phyloP scores from a whole-genome alignment of 2,113 vertebrate genomes.

The Xenopus laevis region DNA sequence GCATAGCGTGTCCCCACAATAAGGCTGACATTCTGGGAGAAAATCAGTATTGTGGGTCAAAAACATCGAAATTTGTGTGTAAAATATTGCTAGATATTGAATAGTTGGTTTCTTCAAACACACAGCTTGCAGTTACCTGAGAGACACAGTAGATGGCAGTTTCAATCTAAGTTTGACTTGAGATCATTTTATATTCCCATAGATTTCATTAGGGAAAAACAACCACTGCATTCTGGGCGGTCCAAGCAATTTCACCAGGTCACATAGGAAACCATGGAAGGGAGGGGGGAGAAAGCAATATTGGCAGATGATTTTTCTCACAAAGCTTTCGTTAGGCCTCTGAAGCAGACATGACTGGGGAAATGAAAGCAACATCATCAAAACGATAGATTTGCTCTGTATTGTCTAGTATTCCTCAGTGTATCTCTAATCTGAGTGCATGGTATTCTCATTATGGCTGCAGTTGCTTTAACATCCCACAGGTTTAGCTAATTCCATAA shows the following conservation, averaged over 20 bases:
- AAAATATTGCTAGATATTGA: background rate
- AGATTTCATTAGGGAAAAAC: background rate
- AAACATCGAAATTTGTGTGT: no score
- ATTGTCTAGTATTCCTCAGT: background rate
- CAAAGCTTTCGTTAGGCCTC: slow-evolving; percentile 19
- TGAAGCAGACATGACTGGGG: slow-evolving; percentile 1
- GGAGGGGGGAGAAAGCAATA: slow-evolving; percentile 17
- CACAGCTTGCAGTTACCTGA: slow-evolving; percentile 46
- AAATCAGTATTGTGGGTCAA: no score
- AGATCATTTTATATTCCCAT: background rate
- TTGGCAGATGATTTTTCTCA: slow-evolving; percentile 22
- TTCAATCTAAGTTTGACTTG: slow-evolving; percentile 46
- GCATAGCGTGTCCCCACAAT: no score
- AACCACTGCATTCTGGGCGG: background rate
- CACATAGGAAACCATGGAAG: slow-evolving; percentile 25
- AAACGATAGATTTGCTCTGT: background rate
- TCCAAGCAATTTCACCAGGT: slow-evolving; percentile 21
- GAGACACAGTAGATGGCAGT: slow-evolving; percentile 68
- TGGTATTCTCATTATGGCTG: no score
- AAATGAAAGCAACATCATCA: slow-evolving; percentile 10
- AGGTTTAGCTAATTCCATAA: background rate
- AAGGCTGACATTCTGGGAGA: no score
- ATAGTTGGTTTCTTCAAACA: background rate
- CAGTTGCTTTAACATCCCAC: background rate
- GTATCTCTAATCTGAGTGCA: background rate